phyloP scores from a whole-genome alignment of 2,113 vertebrate genomes.

The Nycticorax nycticorax region DNA sequence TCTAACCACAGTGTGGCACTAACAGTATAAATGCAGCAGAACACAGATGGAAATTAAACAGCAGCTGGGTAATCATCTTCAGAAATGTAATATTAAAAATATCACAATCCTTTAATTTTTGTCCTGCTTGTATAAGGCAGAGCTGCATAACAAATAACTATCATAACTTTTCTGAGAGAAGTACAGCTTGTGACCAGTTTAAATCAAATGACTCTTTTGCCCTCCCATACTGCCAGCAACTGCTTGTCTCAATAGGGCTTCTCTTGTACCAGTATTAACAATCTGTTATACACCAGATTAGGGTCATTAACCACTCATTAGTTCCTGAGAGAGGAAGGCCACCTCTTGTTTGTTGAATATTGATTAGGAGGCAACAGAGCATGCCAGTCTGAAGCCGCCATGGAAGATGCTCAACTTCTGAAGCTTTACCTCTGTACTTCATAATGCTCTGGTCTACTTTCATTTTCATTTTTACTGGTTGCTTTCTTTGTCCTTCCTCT shows the following conservation, averaged over 20 bases:
- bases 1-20: conserved; percentile 66
- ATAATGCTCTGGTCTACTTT: background rate
- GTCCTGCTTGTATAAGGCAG: conserved; percentile 35
- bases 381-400: background rate
- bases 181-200: background rate
- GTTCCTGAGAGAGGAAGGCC: background rate
- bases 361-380: conserved; percentile 21
- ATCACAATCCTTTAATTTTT: conserved; percentile 42
- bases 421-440: background rate
- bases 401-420: background rate
- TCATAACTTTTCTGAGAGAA: conserved; percentile 3
- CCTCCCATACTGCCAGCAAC: conserved; percentile 17
- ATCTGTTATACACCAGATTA: conserved; percentile 20
- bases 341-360: conserved; percentile 32
- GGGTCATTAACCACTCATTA: conserved; percentile 30
- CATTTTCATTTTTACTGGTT: background rate
- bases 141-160: conserved; percentile 22
- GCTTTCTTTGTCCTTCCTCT: background rate
- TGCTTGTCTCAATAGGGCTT: background rate
- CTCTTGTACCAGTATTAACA: conserved; percentile 1
- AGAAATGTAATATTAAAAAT: conserved; percentile 60
- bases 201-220: conserved; percentile 4
- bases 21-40: conserved; percentile 52
- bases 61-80: conserved; percentile 55
- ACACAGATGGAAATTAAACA: conserved; percentile 58